Evolutionary conservation across 2,797 vertebrate species (phyloP).

Genomic region (Geotrypetes seraphini): DNA sequence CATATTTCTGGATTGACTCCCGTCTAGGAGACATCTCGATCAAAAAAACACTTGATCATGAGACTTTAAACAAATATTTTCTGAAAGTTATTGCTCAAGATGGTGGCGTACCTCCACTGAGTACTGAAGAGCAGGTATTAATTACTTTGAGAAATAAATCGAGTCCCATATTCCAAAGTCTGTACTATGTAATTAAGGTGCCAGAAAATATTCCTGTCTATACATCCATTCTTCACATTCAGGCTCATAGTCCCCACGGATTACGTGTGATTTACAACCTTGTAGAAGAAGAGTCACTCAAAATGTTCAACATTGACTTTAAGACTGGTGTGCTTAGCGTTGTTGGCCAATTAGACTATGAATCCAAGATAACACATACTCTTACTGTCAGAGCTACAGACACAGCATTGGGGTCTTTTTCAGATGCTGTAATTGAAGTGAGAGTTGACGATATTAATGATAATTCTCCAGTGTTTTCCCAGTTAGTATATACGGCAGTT

Average conservation of each 20-base stretch:
- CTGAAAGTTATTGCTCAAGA: slow-evolving; percentile 74
- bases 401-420: slow-evolving; percentile 78
- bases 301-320: slow-evolving; percentile 80
- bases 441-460: slow-evolving; percentile 90
- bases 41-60: slow-evolving; percentile 80
- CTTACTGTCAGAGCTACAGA: slow-evolving; percentile 85
- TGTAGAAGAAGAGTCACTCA: slow-evolving; percentile 71
- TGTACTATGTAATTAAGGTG: slow-evolving; percentile 79
- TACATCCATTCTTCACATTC: slow-evolving; percentile 85
- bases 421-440: slow-evolving; percentile 81
- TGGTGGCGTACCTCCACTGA: slow-evolving; percentile 63
- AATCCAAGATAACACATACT: slow-evolving; percentile 63
- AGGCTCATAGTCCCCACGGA: slow-evolving; percentile 89
- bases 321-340: slow-evolving; percentile 88
- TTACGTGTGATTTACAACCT: slow-evolving; percentile 91
- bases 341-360: slow-evolving; percentile 76
- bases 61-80: slow-evolving; percentile 78
- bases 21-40: slow-evolving; percentile 84
- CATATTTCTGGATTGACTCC: slow-evolving; percentile 83
- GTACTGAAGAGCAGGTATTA: slow-evolving; percentile 60
- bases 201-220: slow-evolving; percentile 83
- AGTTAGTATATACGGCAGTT: slow-evolving; percentile 49
- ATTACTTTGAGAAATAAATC: slow-evolving; percentile 84
- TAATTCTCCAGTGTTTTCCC: slow-evolving; percentile 74
- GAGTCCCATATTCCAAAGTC: slow-evolving; percentile 85